phyloP scores from a whole-genome alignment of 2,113 vertebrate genomes.

The Tretioscincus oriximinensis region DNA sequence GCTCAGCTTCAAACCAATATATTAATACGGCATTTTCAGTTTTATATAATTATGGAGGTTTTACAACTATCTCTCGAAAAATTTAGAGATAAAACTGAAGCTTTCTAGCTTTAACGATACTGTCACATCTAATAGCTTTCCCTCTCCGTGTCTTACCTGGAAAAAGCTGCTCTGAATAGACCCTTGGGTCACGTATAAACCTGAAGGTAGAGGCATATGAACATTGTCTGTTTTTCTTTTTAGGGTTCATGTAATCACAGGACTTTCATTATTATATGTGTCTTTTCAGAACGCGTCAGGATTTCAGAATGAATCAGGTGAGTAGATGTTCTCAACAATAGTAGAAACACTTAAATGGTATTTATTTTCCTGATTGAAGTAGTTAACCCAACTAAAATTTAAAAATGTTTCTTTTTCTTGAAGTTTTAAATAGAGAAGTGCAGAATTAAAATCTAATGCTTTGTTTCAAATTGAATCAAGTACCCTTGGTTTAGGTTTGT shows the following conservation, averaged over 20 bases:
- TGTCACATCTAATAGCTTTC: not conserved
- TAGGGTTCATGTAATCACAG: constrained; percentile 78
- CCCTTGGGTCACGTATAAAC: constrained; percentile 54
- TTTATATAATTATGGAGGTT: not conserved
- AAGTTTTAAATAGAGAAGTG: too few species aligned
- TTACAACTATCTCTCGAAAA: not conserved
- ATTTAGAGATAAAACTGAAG: not conserved
- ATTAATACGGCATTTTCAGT: not conserved
- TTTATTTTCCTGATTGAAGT: constrained; percentile 58
- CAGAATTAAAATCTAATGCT: too few species aligned
- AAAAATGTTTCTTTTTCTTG: constrained; percentile 17
- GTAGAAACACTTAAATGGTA: constrained; percentile 38
- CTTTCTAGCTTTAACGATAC: not conserved
- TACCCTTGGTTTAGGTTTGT: too few species aligned
- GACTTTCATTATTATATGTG: constrained; percentile 75
- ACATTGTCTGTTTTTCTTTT: constrained; percentile 77
- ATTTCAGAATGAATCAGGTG: constrained; percentile 83
- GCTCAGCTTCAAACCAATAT: too few species aligned
- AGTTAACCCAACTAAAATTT: constrained; percentile 30
- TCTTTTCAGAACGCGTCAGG: constrained; percentile 75
- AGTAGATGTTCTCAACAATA: constrained; percentile 55
- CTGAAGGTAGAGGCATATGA: constrained; percentile 60
- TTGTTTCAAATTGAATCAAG: too few species aligned
- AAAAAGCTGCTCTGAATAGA: constrained; percentile 35
- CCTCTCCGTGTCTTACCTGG: not conserved